phyloP scores from a whole-genome alignment of 2,797 vertebrate species.

The Manis pentadactyla region DNA sequence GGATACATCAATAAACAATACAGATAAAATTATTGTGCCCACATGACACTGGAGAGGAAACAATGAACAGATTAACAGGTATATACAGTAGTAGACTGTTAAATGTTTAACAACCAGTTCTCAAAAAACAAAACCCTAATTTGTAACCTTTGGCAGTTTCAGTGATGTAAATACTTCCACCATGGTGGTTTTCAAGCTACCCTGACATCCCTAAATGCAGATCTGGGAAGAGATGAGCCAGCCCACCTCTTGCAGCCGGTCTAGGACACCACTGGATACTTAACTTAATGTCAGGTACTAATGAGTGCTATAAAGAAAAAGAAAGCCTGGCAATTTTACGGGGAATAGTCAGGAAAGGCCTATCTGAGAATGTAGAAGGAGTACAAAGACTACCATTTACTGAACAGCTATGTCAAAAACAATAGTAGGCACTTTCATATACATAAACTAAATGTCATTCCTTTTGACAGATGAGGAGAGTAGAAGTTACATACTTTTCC shows the following conservation, averaged over 20 bases:
- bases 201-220: background rate
- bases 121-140: background rate
- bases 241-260: background rate
- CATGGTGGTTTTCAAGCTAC: background rate
- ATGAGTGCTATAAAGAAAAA: background rate
- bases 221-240: background rate
- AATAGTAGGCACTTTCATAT: background rate
- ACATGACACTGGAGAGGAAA: background rate
- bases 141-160: background rate
- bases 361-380: background rate
- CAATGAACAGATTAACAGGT: background rate
- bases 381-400: background rate
- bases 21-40: background rate
- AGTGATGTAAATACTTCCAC: background rate
- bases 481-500: background rate
- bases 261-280: background rate
- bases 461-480: background rate
- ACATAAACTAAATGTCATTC: background rate
- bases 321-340: background rate
- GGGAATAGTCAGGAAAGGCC: background rate
- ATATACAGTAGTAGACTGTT: background rate
- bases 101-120: background rate
- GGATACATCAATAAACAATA: background rate
- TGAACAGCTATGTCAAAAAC: background rate
- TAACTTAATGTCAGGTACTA: background rate